Evolutionary conservation across 92 coral and sea anemone species (phyloP).

Genomic region (Paragorgia papillata): DNA sequence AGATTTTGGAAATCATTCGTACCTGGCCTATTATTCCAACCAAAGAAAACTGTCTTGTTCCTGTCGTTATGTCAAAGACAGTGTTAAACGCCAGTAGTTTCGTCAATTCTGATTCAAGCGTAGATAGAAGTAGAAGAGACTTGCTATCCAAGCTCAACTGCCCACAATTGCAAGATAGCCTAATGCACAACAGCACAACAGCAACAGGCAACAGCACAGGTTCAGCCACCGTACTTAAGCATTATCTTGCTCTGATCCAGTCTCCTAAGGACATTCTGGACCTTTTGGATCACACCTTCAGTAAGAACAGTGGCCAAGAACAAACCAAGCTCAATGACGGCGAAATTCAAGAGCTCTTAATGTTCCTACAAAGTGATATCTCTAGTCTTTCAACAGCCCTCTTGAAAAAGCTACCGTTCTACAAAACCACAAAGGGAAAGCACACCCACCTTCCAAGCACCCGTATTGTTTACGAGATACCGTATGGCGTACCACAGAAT

Average conservation of each 20-base stretch:
- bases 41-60: conserved; percentile 49
- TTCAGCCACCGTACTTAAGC: conserved; percentile 52
- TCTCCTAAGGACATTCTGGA: conserved; percentile 65
- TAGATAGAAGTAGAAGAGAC: conserved; percentile 36
- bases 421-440: conserved; percentile 41
- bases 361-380: conserved; percentile 51
- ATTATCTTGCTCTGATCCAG: conserved; percentile 69
- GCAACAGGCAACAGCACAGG: conserved; percentile 29
- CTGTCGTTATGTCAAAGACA: conserved; percentile 70
- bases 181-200: conserved; percentile 42
- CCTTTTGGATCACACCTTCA: conserved; percentile 63
- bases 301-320: not conserved
- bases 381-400: conserved; percentile 22
- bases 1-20: conserved; percentile 57
- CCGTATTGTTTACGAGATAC: conserved; percentile 38
- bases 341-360: conserved; percentile 40
- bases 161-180: conserved; percentile 71
- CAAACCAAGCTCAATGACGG: conserved; percentile 7
- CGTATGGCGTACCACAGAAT: conserved; percentile 38
- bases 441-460: conserved; percentile 35
- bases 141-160: conserved; percentile 74
- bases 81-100: conserved; percentile 65
- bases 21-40: conserved; percentile 85
- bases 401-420: conserved; percentile 54
- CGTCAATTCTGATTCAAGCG: conserved; percentile 53